Conservation (phyloP, 1,140 invertebrate species). For the Lepidotrigona ventralis region DNA sequence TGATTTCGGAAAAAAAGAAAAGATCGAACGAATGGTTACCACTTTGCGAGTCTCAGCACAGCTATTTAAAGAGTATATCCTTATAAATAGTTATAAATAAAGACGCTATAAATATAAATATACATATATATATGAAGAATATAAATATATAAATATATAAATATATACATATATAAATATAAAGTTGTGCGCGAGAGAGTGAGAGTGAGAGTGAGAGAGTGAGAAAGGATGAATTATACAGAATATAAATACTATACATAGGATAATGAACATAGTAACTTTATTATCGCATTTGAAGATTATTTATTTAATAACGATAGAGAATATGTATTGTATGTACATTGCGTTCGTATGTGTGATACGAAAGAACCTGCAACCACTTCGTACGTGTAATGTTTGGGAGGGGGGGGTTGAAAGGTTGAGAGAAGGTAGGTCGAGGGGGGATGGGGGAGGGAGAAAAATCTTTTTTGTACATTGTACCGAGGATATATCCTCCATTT, state of each 20-base stretch:
- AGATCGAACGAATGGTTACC: constrained; percentile 71
- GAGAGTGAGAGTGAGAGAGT: constrained; percentile 38
- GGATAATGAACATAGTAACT: constrained; percentile 70
- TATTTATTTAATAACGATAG: constrained; percentile 78
- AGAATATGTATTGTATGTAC: constrained; percentile 47
- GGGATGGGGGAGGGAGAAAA: neutral
- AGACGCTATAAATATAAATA: constrained; percentile 67
- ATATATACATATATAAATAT: constrained; percentile 65
- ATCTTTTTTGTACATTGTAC: constrained; percentile 70
- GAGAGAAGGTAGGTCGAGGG: neutral
- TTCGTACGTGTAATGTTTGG: constrained; percentile 52
- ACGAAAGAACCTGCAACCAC: constrained; percentile 51
- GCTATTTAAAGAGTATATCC: constrained; percentile 67
- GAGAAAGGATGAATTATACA: constrained; percentile 69
- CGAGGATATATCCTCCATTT: constrained; percentile 30
- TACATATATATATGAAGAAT: constrained; percentile 66
- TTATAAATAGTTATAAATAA: constrained; percentile 71
- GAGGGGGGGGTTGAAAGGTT: neutral
- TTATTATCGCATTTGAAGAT: constrained; percentile 79
- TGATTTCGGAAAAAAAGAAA: constrained; percentile 36
- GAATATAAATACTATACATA: constrained; percentile 71
- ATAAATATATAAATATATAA: constrained; percentile 65
- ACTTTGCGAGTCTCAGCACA: constrained; percentile 71
- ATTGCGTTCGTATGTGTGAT: constrained; percentile 35
- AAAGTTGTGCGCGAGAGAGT: constrained; percentile 43